Evolutionary conservation across 2,888 invertebrate species (phyloP).

Genomic region (Archips crataeganus): DNA sequence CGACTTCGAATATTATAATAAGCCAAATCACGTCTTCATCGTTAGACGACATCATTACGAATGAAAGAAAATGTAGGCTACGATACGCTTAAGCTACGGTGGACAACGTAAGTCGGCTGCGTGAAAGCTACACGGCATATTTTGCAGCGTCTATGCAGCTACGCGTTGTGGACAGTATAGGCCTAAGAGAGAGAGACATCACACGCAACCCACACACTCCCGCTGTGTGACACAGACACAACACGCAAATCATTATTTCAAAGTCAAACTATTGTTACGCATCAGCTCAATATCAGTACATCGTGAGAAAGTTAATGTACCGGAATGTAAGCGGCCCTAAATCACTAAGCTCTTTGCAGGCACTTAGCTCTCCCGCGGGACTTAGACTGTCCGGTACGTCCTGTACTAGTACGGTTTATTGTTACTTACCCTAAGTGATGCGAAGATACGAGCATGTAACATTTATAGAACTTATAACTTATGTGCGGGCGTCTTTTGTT

Average conservation of each 20-base stretch:
- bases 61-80: no score
- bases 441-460: neutral
- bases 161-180: no score
- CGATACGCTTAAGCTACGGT: no score
- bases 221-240: no score
- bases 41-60: no score
- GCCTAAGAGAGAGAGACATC: no score
- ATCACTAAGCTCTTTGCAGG: conserved; percentile 40
- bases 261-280: neutral
- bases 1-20: no score
- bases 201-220: no score
- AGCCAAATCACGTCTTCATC: no score
- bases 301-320: conserved; percentile 32
- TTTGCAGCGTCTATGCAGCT: no score
- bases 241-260: neutral
- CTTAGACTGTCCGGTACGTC: conserved; percentile 16
- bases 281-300: conserved; percentile 6
- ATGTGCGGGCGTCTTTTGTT: neutral
- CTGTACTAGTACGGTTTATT: conserved; percentile 5
- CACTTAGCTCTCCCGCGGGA: conserved; percentile 37
- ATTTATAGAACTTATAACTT: neutral
- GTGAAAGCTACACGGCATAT: no score
- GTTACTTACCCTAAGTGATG: neutral
- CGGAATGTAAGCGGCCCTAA: conserved; percentile 33
- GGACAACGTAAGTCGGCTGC: no score